Percentiles rank a stretch among this genome's conserved stretches.
phyloP scores from a whole-genome alignment of 2,113 vertebrate genomes.

The Lutjanus erythropterus region DNA sequence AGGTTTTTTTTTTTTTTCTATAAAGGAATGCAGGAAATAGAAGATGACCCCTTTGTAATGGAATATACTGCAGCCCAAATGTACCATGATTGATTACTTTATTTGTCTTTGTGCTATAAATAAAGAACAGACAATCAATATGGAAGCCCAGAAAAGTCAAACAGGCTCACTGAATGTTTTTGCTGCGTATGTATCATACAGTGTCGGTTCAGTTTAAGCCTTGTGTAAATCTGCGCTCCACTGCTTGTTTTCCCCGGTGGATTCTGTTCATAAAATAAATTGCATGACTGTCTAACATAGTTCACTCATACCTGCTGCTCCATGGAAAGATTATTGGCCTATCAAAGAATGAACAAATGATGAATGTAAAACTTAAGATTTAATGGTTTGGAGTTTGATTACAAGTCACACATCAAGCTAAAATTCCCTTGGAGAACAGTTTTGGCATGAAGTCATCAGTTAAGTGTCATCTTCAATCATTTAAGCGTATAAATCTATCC shows the following conservation, averaged over 20 bases:
- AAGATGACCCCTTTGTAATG: background rate
- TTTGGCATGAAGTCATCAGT: constrained; percentile 48
- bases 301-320: constrained; percentile 38
- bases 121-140: constrained; percentile 38
- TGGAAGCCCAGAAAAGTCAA: constrained; percentile 21
- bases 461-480: constrained; percentile 46
- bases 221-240: background rate
- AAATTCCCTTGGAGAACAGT: constrained; percentile 35
- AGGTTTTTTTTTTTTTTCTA: constrained; percentile 20
- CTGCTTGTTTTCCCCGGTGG: constrained; percentile 8
- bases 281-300: background rate
- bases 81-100: constrained; percentile 42
- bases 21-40: constrained; percentile 4
- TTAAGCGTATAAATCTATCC: constrained; percentile 39
- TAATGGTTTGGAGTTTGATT: constrained; percentile 47
- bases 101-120: constrained; percentile 37
- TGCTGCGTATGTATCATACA: background rate
- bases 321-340: constrained; percentile 23
- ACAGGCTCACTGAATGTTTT: background rate
- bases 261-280: constrained; percentile 43
- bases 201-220: background rate
- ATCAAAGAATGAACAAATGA: constrained; percentile 29
- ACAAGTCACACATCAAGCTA: constrained; percentile 32
- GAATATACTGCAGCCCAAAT: constrained; percentile 25
- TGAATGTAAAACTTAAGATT: constrained; percentile 48